phyloP scores from a whole-genome alignment of 2,113 vertebrate species.

The Corythaixoides concolor region DNA sequence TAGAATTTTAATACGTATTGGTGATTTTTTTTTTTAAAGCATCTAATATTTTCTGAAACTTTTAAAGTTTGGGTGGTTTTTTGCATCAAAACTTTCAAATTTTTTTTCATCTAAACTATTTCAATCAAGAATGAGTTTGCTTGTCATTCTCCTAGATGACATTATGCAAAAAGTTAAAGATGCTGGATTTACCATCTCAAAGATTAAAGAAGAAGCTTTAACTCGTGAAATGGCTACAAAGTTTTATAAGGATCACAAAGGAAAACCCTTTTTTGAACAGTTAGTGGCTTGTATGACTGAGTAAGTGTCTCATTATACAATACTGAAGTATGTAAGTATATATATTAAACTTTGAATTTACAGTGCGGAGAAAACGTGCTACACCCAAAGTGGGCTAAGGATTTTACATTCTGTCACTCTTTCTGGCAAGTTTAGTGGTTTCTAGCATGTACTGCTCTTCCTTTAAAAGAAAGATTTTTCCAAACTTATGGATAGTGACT shows the following conservation, averaged over 20 bases:
- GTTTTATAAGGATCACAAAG: slow-evolving; percentile 83
- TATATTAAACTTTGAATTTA: background rate
- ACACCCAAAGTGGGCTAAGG: background rate
- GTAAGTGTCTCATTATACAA: slow-evolving; percentile 68
- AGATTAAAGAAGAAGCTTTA: slow-evolving; percentile 76
- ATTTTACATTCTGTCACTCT: background rate
- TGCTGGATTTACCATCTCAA: slow-evolving; percentile 78
- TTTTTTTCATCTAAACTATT: background rate
- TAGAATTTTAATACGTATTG: background rate
- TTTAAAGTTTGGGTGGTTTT: background rate
- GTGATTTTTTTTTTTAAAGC: background rate
- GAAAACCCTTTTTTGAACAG: slow-evolving; percentile 80
- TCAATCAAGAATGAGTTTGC: background rate
- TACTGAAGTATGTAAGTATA: background rate
- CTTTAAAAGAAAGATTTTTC: background rate
- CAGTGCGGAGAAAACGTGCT: background rate
- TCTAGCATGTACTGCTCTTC: background rate
- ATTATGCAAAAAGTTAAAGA: slow-evolving; percentile 79
- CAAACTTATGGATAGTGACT: background rate
- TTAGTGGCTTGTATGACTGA: slow-evolving; percentile 83
- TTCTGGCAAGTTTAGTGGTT: background rate
- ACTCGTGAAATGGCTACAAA: slow-evolving; percentile 78
- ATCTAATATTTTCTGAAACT: background rate
- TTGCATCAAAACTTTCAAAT: background rate
- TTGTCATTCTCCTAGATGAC: slow-evolving; percentile 67